These are phyloP conservation scores for Spilarctia lutea DNA, from an alignment of 2,888 invertebrate genomes.

Conservation along the genomic window DNA sequence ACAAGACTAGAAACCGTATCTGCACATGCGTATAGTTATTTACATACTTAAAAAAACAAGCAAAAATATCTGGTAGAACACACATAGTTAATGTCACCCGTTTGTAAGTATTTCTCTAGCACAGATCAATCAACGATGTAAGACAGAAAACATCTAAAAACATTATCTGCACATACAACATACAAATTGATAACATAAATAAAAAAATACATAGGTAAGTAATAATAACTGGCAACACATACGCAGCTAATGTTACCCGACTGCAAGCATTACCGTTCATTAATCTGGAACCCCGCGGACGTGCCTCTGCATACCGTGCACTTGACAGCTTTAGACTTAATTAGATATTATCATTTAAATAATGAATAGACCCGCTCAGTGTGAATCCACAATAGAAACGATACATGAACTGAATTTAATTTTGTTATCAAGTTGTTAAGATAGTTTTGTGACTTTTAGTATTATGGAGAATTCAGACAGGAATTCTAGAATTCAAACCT, in stretches of 20 bases:
- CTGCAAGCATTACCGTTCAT: slow-evolving; percentile 17
- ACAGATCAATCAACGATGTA: too few relatives aligned
- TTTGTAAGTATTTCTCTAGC: too few relatives aligned
- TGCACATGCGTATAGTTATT: too few relatives aligned
- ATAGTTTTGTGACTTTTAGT: slow-evolving; percentile 12
- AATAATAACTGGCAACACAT: neutral
- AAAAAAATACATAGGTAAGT: neutral
- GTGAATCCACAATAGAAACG: slow-evolving; percentile 43
- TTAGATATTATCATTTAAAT: slow-evolving; percentile 58
- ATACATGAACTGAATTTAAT: slow-evolving; percentile 45
- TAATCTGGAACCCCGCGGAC: slow-evolving; percentile 24
- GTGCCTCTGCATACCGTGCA: slow-evolving; percentile 53
- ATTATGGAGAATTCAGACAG: neutral
- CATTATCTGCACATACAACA: too few relatives aligned
- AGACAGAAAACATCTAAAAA: too few relatives aligned
- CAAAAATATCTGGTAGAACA: neutral
- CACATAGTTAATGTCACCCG: too few relatives aligned
- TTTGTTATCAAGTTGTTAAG: slow-evolving; percentile 28
- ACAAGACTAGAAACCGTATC: too few relatives aligned
- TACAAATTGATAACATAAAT: too few relatives aligned
- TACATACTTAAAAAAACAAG: too few relatives aligned
- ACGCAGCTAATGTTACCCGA: slow-evolving; percentile 4
- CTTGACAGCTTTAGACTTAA: slow-evolving; percentile 54
- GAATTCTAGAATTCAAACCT: neutral
- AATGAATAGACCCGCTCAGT: slow-evolving; percentile 40